These are phyloP conservation scores for Campoplex capitator DNA, from an alignment of 2,888 invertebrate species.

Conservation along the genomic window DNA sequence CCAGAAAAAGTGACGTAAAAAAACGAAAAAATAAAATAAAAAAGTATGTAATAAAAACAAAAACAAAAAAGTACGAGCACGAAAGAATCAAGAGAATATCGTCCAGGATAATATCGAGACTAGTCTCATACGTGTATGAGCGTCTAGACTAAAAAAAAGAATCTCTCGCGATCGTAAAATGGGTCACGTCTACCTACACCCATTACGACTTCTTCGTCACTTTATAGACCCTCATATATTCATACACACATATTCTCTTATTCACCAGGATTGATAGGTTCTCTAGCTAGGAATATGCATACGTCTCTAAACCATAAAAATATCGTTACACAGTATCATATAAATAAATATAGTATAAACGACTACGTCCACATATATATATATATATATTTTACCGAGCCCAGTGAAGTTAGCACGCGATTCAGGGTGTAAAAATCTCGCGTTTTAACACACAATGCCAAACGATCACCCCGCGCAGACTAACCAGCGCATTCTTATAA, in stretches of 20 bases:
- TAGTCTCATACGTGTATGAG: not conserved
- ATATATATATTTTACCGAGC: not conserved
- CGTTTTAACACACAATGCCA: constrained; percentile 57
- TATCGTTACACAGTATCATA: not conserved
- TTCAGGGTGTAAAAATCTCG: constrained; percentile 47
- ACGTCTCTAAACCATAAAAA: not conserved
- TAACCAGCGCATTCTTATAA: constrained; percentile 9
- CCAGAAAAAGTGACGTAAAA: not conserved
- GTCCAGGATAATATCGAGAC: not conserved
- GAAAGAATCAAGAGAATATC: not conserved
- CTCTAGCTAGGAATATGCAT: constrained; percentile 3
- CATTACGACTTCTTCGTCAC: constrained; percentile 62
- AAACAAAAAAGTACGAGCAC: not conserved
- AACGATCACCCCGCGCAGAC: constrained; percentile 14
- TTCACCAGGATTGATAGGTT: constrained; percentile 63
- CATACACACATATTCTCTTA: constrained; percentile 27
- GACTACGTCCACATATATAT: not conserved
- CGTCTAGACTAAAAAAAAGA: not conserved
- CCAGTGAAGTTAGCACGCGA: constrained; percentile 42
- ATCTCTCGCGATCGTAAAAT: constrained; percentile 44
- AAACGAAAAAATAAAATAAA: not conserved
- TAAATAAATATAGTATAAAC: not conserved
- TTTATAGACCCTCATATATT: not conserved
- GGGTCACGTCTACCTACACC: constrained; percentile 61
- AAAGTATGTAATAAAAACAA: not conserved